Evolutionary conservation across 2,888 invertebrate species (phyloP).

Genomic region (Podotricha telesiphe): DNA sequence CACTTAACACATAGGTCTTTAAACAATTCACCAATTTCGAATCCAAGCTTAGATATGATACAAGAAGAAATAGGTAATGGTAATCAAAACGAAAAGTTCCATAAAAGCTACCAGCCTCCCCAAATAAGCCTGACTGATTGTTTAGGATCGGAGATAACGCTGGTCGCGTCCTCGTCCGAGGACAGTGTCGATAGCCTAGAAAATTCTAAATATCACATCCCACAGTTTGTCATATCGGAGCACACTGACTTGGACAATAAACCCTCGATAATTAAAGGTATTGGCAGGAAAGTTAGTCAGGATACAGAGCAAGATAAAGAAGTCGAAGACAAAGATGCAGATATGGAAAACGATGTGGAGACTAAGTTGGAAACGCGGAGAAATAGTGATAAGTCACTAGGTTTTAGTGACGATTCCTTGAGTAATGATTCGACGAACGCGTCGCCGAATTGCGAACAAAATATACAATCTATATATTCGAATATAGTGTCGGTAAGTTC

Average conservation of each 20-base stretch:
- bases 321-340: slow-evolving; percentile 58
- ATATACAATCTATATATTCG: slow-evolving; percentile 76
- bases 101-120: slow-evolving; percentile 77
- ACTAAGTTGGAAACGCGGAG: slow-evolving; percentile 82
- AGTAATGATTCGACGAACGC: slow-evolving; percentile 85
- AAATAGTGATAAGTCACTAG: slow-evolving; percentile 86
- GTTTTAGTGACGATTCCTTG: slow-evolving; percentile 89
- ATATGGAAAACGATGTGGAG: slow-evolving; percentile 66
- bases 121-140: slow-evolving; percentile 97
- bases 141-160: slow-evolving; percentile 91
- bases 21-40: slow-evolving; percentile 85
- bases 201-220: slow-evolving; percentile 76
- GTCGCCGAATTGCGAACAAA: slow-evolving; percentile 83
- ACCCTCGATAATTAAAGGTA: slow-evolving; percentile 92
- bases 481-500: slow-evolving; percentile 84
- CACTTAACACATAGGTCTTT: slow-evolving; percentile 81
- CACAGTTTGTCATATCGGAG: slow-evolving; percentile 88
- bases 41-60: slow-evolving; percentile 89
- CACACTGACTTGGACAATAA: slow-evolving; percentile 87
- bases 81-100: slow-evolving; percentile 58
- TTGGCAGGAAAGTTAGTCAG: slow-evolving; percentile 87
- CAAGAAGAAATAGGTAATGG: slow-evolving; percentile 85
- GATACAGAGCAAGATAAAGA: slow-evolving; percentile 77
- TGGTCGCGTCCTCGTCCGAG: slow-evolving; percentile 90
- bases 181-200: slow-evolving; percentile 88